Evolutionary conservation across 2,797 vertebrate genomes (phyloP), one percentile per base, ranked within the genome.

Genomic region (Tangara arthus): DNA sequence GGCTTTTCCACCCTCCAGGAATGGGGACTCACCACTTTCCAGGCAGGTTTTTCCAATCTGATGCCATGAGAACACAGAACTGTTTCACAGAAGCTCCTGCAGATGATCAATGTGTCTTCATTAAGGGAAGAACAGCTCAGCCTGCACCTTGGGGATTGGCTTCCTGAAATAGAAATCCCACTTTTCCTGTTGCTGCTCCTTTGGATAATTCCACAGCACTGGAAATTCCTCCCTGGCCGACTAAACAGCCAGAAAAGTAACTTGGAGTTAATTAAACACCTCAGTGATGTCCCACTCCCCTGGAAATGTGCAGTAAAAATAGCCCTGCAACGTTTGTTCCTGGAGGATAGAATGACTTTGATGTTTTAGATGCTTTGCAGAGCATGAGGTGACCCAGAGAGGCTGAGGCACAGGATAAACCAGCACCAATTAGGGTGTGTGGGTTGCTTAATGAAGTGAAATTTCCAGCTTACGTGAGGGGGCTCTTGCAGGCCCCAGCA

Each of bases 241-340:
- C 57, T 82, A 66, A 93, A 66, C 15, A 81, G 13, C 6, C 37
- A 64, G 76, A 60, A 69, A 83, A 86, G 49, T 53, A 83, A 72
- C 79, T 82, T 37, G 59, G 59, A 92, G 63, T 81, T 91, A 89
- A 86, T 95, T 20, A 82, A 89, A 23, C 17, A 15, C 20, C 64
- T 32, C 30, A 61, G 56, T 65, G 42, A 44, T 75, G 49, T 55
- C 44, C 12, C 28, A 24, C n/a, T 52, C 22, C 15, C 28, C 16
- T 10, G 34, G 47, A 60, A 72, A 65, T 13, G 26, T 10, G 23
- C 56, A 39, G 35, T 59, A 82, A 72, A 73, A 91, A 13, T 3
- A 18, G 26, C 46, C 50, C 87, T 41, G 30, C 22, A 37, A 7
- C 6, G 14, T 61, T 70, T 50, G 46, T 44, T 89, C 65, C 37